Base-by-base conservation (phyloP, 2,888 invertebrate species). In the Rotaria macrura region DNA sequence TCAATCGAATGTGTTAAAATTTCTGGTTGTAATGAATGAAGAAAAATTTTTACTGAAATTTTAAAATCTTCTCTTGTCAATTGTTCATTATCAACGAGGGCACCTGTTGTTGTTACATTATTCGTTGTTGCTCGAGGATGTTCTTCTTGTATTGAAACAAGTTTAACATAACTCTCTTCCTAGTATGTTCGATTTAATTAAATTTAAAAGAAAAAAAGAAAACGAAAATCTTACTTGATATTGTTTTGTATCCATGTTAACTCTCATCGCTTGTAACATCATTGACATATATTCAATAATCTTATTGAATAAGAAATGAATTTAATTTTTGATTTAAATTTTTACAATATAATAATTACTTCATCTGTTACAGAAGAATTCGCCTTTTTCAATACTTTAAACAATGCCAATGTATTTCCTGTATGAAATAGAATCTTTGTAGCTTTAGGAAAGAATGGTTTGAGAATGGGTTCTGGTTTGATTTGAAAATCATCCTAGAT, bases 31-130 rank as follows among this genome's bases (percentile, higher is more conserved):
- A 94, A 93, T 88, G 93, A 93, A 87, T 94, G 94, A 25, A 96
- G 92, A 90, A 96, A 96, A 88, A 96, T 93, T 92, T 96, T 96
- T 1, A 95, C 94, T 89, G 55, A 74, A 17, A 57, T 25, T 47
- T 85, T 49, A 25, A 55, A 84, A 49, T 85, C 72, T 57, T 57
- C n/a, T 49, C 57, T 79, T 34, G 55, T 34, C 38, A 57, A 20
- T 25, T 40, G 25, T 47, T 86, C 72, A 52, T 54, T 17, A 47
- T 85, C n/a, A 57, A 29, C 29, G 49, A 79, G 10, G 79, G 87
- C 25, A 88, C 88, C 57, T 88, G 88, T 6, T 88, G 84, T 87
- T 89, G 88, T 49, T 87, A 87, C 87, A 88, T 43, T 43, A 79
- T 0, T 20, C 6, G 65, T 2, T 17, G 17, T 10, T 14, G 38